Percentiles rank a stretch among this genome's conserved stretches.
Conservation (phyloP, 1,140 invertebrate genomes). For the Drosophila jambulina region DNA sequence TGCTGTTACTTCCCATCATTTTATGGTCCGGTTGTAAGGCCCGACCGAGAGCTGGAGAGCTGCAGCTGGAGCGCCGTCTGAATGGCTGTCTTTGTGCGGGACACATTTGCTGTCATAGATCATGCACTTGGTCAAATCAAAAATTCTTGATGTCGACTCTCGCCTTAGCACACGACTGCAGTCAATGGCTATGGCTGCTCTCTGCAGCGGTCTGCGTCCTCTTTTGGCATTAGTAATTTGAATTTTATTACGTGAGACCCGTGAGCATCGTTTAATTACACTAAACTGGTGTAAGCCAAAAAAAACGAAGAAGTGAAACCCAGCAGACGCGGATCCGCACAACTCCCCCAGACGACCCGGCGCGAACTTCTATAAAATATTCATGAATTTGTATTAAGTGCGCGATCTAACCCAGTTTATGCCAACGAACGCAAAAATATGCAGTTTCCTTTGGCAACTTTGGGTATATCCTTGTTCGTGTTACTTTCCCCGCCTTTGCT, state of each 20-base stretch:
- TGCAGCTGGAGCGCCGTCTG: conserved; percentile 18
- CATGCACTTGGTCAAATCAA: conserved; percentile 83
- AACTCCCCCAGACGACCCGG: background rate
- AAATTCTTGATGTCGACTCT: conserved; percentile 76
- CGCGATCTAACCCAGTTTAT: conserved; percentile 69
- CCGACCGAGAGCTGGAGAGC: background rate
- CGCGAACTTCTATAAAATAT: conserved; percentile 47
- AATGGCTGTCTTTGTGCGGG: conserved; percentile 61
- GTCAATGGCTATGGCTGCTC: conserved; percentile 45
- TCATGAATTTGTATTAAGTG: conserved; percentile 75
- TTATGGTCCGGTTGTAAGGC: conserved; percentile 9
- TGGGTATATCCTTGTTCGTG: conserved; percentile 33
- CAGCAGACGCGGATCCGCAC: background rate
- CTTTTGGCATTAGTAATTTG: conserved; percentile 47
- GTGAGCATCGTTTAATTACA: conserved; percentile 57
- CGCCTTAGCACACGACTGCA: conserved; percentile 70
- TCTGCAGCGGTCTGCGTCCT: conserved; percentile 5
- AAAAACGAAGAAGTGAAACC: background rate
- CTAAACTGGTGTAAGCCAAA: conserved; percentile 54
- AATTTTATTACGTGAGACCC: conserved; percentile 51
- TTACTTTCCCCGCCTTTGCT: background rate
- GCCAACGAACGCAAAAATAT: conserved; percentile 57
- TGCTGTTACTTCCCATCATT: conserved; percentile 18
- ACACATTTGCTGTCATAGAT: conserved; percentile 82
- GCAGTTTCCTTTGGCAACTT: conserved; percentile 56